phyloP scores from a whole-genome alignment of 2,888 invertebrate genomes.

The Strigamia transsilvanica region DNA sequence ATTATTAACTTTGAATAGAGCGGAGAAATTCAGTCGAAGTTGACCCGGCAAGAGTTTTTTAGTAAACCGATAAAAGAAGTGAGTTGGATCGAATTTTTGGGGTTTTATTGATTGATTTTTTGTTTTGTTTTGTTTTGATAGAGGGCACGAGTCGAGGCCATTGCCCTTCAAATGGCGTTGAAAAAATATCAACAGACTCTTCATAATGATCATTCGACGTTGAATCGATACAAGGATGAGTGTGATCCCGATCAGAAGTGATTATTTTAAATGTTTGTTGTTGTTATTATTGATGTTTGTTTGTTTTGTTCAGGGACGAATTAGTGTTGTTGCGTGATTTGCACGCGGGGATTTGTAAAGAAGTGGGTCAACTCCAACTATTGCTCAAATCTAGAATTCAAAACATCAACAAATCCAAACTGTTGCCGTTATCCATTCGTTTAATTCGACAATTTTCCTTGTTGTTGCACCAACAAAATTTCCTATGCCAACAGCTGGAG shows the following conservation, averaged over 20 bases:
- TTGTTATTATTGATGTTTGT: too few relatives aligned
- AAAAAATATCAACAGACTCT: conserved; percentile 28
- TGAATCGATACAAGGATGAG: conserved; percentile 17
- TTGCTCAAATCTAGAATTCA: conserved; percentile 22
- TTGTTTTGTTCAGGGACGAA: not conserved
- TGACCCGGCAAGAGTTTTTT: conserved; percentile 7
- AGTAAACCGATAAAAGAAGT: conserved; percentile 28
- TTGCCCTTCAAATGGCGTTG: conserved; percentile 22
- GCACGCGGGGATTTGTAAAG: conserved; percentile 22
- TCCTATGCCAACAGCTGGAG: conserved; percentile 4
- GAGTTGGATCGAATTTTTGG: not conserved
- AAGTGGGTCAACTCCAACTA: conserved; percentile 3
- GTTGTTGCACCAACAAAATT: conserved; percentile 13
- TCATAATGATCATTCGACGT: not conserved
- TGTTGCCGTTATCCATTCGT: conserved; percentile 16
- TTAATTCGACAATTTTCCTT: conserved; percentile 1
- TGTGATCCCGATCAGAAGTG: not conserved
- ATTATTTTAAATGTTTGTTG: not conserved
- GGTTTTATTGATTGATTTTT: not conserved
- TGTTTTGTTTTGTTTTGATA: not conserved
- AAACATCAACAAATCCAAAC: conserved; percentile 17
- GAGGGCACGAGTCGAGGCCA: conserved; percentile 15
- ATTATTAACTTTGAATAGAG: not conserved
- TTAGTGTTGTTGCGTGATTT: not conserved
- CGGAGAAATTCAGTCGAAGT: not conserved